Conservation (phyloP, 2,888 invertebrate species). For the Erannis defoliaria region DNA sequence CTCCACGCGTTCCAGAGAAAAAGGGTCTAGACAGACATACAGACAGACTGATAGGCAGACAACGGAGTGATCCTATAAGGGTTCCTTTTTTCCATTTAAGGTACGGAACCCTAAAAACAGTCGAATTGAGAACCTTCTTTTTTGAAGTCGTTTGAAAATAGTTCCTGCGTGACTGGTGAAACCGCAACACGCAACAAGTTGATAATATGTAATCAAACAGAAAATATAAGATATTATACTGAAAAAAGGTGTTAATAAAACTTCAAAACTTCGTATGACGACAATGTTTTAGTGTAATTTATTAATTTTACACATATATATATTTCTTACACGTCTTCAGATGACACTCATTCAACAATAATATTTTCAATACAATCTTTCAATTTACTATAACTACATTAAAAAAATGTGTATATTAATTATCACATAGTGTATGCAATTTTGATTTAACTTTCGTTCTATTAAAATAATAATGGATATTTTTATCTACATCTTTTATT, state of each 20-base stretch:
- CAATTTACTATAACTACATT: conserved; percentile 66
- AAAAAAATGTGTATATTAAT: conserved; percentile 80
- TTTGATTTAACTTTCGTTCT: conserved; percentile 50
- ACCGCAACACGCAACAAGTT: no score
- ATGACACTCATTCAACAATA: conserved; percentile 75
- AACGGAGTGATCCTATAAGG: no score
- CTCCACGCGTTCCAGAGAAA: no score
- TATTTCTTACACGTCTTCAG: conserved; percentile 55
- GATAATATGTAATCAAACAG: no score
- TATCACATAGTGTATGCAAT: conserved; percentile 79
- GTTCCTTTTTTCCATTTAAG: no score
- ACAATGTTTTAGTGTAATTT: conserved; percentile 80
- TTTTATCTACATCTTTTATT: conserved; percentile 40
- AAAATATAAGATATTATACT: no score
- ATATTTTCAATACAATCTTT: conserved; percentile 72
- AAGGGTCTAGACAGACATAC: no score
- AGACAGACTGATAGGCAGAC: no score
- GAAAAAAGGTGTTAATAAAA: conserved; percentile 60
- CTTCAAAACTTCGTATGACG: conserved; percentile 64
- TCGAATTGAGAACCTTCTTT: no score
- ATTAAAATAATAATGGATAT: conserved; percentile 47
- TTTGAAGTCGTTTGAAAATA: no score
- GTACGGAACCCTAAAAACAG: no score
- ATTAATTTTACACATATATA: conserved; percentile 53
- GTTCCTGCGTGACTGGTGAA: no score